phyloP scores from a whole-genome alignment of 1,140 invertebrate species.

The Fopius arisanus region DNA sequence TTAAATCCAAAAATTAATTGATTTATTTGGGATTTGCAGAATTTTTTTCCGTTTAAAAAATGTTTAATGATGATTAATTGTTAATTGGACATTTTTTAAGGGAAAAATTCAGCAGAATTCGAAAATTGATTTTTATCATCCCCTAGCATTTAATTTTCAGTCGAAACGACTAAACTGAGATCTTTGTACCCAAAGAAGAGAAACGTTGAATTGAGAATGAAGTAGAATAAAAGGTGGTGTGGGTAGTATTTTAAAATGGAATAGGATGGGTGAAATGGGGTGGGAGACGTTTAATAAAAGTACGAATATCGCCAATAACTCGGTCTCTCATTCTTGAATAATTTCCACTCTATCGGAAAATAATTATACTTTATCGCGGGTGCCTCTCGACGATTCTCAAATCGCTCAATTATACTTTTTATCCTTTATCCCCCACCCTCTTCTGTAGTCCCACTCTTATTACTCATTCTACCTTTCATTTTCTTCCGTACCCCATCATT shows the following conservation, averaged over 20 bases:
- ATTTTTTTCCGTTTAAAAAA: too few relatives aligned
- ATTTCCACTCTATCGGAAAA: constrained; percentile 66
- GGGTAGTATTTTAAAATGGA: neutral
- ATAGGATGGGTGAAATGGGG: constrained; percentile 33
- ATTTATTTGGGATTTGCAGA: too few relatives aligned
- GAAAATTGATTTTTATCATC: neutral
- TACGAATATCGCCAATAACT: constrained; percentile 66
- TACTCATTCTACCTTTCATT: constrained; percentile 19
- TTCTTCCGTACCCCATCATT: neutral
- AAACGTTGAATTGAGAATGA: constrained; percentile 16
- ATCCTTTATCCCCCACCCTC: constrained; percentile 38
- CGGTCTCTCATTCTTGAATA: constrained; percentile 59
- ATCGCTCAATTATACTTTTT: constrained; percentile 63
- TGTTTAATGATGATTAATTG: too few relatives aligned
- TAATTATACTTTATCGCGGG: constrained; percentile 64
- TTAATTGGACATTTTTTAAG: too few relatives aligned
- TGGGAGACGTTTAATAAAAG: constrained; percentile 63
- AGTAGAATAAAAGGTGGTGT: constrained; percentile 9
- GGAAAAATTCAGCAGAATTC: too few relatives aligned
- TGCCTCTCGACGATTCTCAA: constrained; percentile 47
- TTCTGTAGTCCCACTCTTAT: neutral
- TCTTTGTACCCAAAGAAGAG: neutral
- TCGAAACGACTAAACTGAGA: neutral
- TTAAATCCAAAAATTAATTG: too few relatives aligned
- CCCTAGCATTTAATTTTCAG: constrained; percentile 10